Conservation (phyloP, 1,140 invertebrate species). For the Formica selysi region DNA sequence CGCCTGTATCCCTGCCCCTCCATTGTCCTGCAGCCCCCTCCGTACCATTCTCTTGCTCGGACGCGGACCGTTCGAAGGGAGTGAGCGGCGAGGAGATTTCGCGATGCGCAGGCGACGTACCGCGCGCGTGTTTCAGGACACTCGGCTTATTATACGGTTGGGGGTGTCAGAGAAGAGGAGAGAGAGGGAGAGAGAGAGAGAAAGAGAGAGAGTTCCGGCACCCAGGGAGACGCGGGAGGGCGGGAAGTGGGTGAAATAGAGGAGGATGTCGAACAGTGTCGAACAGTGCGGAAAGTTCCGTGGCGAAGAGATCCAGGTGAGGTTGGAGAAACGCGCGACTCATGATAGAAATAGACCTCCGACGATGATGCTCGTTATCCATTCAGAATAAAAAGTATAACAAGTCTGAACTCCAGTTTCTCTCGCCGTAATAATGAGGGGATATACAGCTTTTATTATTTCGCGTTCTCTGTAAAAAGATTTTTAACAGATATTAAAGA, state of each 20-base stretch:
- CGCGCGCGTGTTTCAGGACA: slow-evolving; percentile 37
- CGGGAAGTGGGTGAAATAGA: not conserved
- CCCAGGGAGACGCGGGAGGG: too few relatives aligned
- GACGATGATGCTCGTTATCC: slow-evolving; percentile 16
- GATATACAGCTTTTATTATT: not conserved
- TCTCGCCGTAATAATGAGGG: not conserved
- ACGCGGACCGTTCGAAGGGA: slow-evolving; percentile 21
- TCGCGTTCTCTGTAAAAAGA: not conserved
- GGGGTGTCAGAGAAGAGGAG: slow-evolving; percentile 3
- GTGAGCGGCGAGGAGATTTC: slow-evolving; percentile 23
- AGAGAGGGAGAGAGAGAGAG: not conserved
- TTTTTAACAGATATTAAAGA: not conserved
- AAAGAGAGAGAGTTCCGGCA: slow-evolving; percentile 8
- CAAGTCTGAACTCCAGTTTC: not conserved
- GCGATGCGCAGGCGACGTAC: slow-evolving; percentile 51
- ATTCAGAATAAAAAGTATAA: not conserved
- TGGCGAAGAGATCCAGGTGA: not conserved
- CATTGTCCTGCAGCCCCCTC: slow-evolving; percentile 28
- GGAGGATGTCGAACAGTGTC: not conserved
- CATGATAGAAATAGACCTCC: not conserved
- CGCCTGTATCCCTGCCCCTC: slow-evolving; percentile 30
- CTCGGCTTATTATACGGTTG: slow-evolving; percentile 47
- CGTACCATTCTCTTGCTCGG: slow-evolving; percentile 27
- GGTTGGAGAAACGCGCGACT: slow-evolving; percentile 11
- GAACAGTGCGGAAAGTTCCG: slow-evolving; percentile 38